Base-by-base conservation (phyloP, 2,888 invertebrate species). In the Coelopa pilipes region DNA sequence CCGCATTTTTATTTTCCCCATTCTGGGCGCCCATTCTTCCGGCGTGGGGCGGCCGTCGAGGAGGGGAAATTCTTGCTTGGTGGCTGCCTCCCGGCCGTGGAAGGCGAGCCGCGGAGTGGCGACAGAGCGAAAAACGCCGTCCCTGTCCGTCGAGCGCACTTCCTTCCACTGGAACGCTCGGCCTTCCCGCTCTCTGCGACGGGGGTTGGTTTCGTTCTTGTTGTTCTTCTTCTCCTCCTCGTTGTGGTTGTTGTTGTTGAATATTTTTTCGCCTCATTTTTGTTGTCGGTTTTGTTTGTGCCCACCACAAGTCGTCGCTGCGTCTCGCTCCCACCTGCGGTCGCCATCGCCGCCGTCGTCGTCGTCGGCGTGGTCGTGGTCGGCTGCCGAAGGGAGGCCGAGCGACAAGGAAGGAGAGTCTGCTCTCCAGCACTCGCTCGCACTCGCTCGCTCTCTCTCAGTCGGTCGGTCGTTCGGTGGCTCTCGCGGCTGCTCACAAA, bases 51-150 rank as follows among this genome's bases (percentile, higher is more conserved):
- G 62, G 7, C 24, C 17, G 15, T 9, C 63, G 19, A 62, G 67
- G 62, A 73, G 75, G 77, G 76, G 60, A 76, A 75, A 71, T 70
- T 60, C 72, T 63, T 24, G 12, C 21, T 72, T 73, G 66, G 75
- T 78, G 77, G 84, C 83, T 84, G 84, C 81, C 84, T 83, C 49
- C 49, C 76, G 75, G 79, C 70, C 53, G 76, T 73, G 74, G 76
- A 62, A 34, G 34, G 34, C 34, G 34, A 76, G 75, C 75, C 72
- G 76, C 50, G 53, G 55, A 72, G 67, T 55, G 65, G 71, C 59
- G 49, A 74, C 50, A 19, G 63, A 72, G 72, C 66, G 70, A 73
- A 77, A 76, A 79, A 70, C 72, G 75, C 71, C 76, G 7, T 34
- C 34, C 34, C 34, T 34, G 2, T 34, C 34, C 34, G n/a, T n/a